Base-by-base conservation (phyloP, 2,113 vertebrate species). In the Tragelaphus scriptus region DNA sequence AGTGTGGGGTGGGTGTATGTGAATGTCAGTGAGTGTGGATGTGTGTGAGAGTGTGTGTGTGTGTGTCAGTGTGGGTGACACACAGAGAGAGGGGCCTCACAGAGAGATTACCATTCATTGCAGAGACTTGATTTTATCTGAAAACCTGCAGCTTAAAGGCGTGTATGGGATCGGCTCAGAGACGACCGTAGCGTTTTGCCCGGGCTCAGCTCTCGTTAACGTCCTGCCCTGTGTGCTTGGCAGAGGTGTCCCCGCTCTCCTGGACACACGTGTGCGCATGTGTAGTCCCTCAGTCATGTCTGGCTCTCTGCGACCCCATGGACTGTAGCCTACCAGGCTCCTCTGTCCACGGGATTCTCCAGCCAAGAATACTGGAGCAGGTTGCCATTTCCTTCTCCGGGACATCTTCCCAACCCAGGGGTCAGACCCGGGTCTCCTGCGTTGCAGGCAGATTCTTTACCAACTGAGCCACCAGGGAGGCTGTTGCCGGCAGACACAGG, bases 181-280 rank as follows among this genome's bases (percentile, higher is more conserved):
- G 32, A 25, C 2, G 2, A 3, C 26, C 59, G 9, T 5, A 2
- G 2, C 3, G 2, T 23, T 44, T 28, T 82, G 15, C 9, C 53
- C 19, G 19, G 17, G 21, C 4, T n/a, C 23, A 1, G 14, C n/a
- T 59, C 9, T 3, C 5, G 9, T 10, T 28, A 5, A 4, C 36
- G 28, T 21, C 26, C 44, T 28, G 47, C n/a, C 75, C 40, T 3
- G 0, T 36, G 3, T 9, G 5, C 63, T 53, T 16, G 13, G 88
- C 5, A 3, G 28, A 10, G 79, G 2, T 47, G 21, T 71, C 51
- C 30, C 59, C 16, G 44, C 21, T 53, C 40, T 58, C 5, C 44
- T 28, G 7, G 75, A 30, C 14, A 49, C 7, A 5, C 1, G 2
- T 14, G 12, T 9, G 17, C 36, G 16, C 65, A 2, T 10, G 32